Percentiles rank a stretch among this genome's conserved stretches.
phyloP scores from a whole-genome alignment of 2,888 invertebrate species.

The Phyto melanocephala region DNA sequence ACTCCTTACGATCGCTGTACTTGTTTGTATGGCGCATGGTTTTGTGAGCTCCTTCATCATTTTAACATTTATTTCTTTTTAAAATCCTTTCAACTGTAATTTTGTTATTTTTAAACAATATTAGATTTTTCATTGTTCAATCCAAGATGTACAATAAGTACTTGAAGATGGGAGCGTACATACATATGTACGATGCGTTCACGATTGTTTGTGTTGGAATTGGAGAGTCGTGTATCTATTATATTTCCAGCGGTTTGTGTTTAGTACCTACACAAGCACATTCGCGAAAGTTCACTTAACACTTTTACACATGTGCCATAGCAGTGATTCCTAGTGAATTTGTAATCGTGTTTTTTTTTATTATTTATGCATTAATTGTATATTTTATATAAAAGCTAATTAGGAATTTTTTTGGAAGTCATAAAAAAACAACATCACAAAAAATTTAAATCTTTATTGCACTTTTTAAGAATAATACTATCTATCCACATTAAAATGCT shows the following conservation, averaged over 20 bases:
- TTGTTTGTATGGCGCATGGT: neutral
- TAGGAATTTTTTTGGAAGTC: too few relatives aligned
- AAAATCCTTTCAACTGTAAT: conserved; percentile 69
- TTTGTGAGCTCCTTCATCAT: conserved; percentile 51
- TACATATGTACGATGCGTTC: neutral
- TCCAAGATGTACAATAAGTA: neutral
- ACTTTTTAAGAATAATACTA: too few relatives aligned
- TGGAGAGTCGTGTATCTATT: conserved; percentile 15
- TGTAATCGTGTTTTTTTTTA: too few relatives aligned
- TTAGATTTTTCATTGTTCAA: conserved; percentile 53
- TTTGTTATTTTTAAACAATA: conserved; percentile 67
- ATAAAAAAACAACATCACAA: too few relatives aligned
- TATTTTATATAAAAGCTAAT: too few relatives aligned
- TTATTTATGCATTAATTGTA: too few relatives aligned
- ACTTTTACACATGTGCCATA: conserved; percentile 37
- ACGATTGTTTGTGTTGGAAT: neutral
- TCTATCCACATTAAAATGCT: too few relatives aligned
- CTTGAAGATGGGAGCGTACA: neutral
- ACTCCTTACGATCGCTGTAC: neutral
- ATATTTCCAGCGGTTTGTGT: conserved; percentile 26
- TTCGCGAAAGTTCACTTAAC: conserved; percentile 58
- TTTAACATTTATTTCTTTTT: conserved; percentile 59
- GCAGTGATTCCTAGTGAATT: too few relatives aligned
- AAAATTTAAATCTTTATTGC: too few relatives aligned
- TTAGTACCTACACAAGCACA: neutral